Conservation (phyloP, 2,113 vertebrate genomes). For the Porphyrio hochstetteri region DNA sequence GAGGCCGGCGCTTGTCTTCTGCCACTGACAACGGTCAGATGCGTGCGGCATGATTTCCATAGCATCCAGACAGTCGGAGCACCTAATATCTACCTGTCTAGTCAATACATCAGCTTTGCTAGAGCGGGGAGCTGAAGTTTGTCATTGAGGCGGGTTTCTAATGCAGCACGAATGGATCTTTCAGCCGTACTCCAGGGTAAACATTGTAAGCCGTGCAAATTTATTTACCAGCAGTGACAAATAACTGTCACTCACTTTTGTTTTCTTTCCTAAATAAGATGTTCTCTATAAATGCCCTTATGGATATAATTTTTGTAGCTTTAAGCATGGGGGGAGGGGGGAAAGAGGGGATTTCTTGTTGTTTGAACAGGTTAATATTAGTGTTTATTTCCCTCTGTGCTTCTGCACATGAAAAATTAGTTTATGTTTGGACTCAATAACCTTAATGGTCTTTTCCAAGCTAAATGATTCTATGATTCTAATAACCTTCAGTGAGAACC, state of each 20-base stretch:
- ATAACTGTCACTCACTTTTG: slow-evolving; percentile 59
- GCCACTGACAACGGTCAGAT: slow-evolving; percentile 69
- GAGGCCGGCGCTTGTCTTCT: slow-evolving; percentile 61
- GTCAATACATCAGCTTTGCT: slow-evolving; percentile 76
- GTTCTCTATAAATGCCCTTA: slow-evolving; percentile 13
- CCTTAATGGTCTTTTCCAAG: neutral
- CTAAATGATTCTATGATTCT: neutral
- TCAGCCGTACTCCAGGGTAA: slow-evolving; percentile 47
- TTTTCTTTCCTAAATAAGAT: slow-evolving; percentile 48
- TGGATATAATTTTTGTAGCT: slow-evolving; percentile 53
- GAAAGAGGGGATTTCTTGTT: neutral
- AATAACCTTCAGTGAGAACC: neutral
- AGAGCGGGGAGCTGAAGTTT: slow-evolving; percentile 55
- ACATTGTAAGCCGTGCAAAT: slow-evolving; percentile 53
- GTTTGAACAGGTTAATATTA: neutral
- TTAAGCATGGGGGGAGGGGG: neutral
- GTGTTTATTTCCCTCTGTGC: neutral
- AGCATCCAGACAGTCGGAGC: slow-evolving; percentile 75
- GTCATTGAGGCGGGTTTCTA: slow-evolving; percentile 64
- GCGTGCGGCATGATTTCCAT: slow-evolving; percentile 71
- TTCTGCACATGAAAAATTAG: slow-evolving; percentile 7
- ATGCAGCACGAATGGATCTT: slow-evolving; percentile 58
- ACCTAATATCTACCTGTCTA: slow-evolving; percentile 76
- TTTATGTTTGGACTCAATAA: neutral
- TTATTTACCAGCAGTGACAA: slow-evolving; percentile 65